phyloP scores from a whole-genome alignment of 2,888 invertebrate genomes.

The Andrena praecox region DNA sequence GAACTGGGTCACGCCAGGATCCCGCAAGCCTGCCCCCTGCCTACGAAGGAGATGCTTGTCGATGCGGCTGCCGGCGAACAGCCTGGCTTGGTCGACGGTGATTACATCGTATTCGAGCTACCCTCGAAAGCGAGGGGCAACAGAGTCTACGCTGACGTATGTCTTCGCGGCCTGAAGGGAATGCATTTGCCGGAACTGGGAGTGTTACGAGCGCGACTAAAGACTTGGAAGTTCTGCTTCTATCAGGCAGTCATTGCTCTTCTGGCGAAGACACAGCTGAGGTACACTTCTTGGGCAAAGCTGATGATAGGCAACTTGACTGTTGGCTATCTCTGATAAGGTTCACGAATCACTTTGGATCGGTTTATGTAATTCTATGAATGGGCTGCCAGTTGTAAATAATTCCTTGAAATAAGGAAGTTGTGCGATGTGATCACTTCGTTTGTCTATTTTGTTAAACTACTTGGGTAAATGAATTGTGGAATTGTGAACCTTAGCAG shows the following conservation, averaged over 20 bases:
- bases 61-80: constrained; percentile 76
- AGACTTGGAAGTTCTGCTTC: constrained; percentile 82
- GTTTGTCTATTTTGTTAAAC: no score
- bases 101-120: constrained; percentile 75
- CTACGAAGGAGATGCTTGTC: constrained; percentile 37
- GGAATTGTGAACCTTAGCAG: no score
- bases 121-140: constrained; percentile 50
- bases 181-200: constrained; percentile 79
- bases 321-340: no score
- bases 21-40: constrained; percentile 53
- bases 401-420: no score
- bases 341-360: no score
- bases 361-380: no score
- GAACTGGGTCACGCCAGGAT: constrained; percentile 80
- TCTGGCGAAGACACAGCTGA: constrained; percentile 80
- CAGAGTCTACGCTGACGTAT: constrained; percentile 73
- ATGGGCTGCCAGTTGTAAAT: no score
- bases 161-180: constrained; percentile 77
- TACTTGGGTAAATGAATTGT: no score
- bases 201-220: constrained; percentile 66
- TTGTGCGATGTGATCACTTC: no score
- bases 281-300: constrained; percentile 63
- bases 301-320: no score
- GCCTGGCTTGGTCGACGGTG: constrained; percentile 80
- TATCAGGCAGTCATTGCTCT: constrained; percentile 80